A percentile compares a stretch with the other conserved stretches of the same genome.
Evolutionary conservation across 2,888 invertebrate genomes (phyloP).

Genomic region (Phasia obesa): DNA sequence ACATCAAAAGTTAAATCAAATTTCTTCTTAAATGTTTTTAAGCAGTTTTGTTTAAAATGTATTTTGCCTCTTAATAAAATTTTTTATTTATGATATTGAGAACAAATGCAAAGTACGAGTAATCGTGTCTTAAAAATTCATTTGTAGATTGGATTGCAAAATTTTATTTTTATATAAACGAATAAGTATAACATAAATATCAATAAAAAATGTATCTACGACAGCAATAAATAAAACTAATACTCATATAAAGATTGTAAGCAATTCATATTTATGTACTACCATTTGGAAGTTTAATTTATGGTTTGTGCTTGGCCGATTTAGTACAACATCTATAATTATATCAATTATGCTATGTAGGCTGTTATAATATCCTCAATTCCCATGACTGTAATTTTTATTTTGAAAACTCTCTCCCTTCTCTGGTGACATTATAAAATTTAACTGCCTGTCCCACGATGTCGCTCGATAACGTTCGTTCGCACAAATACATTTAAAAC

Average conservation of each 20-base stretch:
- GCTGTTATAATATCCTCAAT: conserved; percentile 12
- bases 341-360: conserved; percentile 43
- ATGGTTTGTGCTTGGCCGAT: not conserved
- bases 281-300: not conserved
- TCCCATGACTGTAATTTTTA: conserved; percentile 15
- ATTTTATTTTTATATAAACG: not conserved
- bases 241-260: not conserved
- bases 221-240: not conserved
- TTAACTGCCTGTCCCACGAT: too few species aligned
- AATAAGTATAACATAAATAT: not conserved
- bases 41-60: not conserved
- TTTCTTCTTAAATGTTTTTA: not conserved
- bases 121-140: conserved; percentile 27
- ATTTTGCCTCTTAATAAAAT: conserved; percentile 53
- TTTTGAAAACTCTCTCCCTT: conserved; percentile 25
- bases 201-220: conserved; percentile 10
- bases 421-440: conserved; percentile 8
- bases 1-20: not conserved
- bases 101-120: conserved; percentile 28
- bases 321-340: not conserved
- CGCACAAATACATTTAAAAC: too few species aligned
- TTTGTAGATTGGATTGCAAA: conserved; percentile 23
- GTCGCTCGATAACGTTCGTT: too few species aligned
- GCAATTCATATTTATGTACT: not conserved
- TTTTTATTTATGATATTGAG: conserved; percentile 61